Base-by-base conservation (phyloP, 2,888 invertebrate genomes). In the Andrena haemorrhoa region DNA sequence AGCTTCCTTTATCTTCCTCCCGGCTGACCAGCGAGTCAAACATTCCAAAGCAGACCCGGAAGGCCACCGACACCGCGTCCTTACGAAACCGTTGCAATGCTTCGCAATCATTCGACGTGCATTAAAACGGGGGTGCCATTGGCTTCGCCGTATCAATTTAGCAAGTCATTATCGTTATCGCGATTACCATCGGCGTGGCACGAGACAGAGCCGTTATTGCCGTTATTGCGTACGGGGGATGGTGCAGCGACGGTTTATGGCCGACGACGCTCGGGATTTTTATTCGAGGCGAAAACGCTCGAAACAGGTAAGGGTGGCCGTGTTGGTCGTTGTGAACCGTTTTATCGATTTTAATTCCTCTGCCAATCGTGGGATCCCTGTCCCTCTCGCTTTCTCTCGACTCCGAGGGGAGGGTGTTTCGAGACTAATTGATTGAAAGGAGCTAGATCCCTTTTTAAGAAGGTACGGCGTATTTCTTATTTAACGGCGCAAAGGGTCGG, bases 331-430 rank as follows among this genome's bases (percentile, higher is more conserved):
- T 65, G 35, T 56, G 29, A 60, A 68, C 70, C 63, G 49, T 75
- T 81, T 82, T 72, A 82, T 82, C 75, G 82, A 82, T 82, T 81
- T 82, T 68, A 71, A 82, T 81, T 71, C 68, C 49, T 33, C 66
- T 66, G 23, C 35, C 65, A 16, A 8, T 2, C 51, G 16, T 33
- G 26, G 26, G 35, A 58, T 69, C 20, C 23, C 7, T 23, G 23
- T 51, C 26, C 49, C 68, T 71, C 31, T 60, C 16, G 49, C 63
- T 23, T 63, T 63, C 41, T 16, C 51, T 29, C 16, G 12, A 41
- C 41, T 4, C 41, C 41, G 41, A 5, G 20, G 20, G 7, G 6
- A 20, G n/a, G 51, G 3, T 2, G 29, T 35, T 66, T 63, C 56
- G 8, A 51, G 74, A 61, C 33, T 41, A 74, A 68, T 78, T 68